A percentile compares a stretch with the other conserved stretches of the same genome.
Conservation (phyloP, 2,797 vertebrate species). For the Labroides dimidiatus region DNA sequence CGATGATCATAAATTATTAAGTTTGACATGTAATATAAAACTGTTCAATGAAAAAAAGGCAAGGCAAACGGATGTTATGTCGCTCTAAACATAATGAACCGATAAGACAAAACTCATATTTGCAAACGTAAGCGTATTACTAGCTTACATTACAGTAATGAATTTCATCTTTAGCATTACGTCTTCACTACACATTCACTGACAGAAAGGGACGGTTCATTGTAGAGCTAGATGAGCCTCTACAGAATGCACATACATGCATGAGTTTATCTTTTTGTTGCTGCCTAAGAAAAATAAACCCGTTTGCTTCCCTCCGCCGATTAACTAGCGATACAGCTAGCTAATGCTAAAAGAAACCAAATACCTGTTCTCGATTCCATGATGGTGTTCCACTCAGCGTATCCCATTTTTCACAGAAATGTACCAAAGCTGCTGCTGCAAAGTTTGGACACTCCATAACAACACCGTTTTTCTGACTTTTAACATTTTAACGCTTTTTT, state of each 20-base stretch:
- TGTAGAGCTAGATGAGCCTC: neutral
- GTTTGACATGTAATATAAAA: too few relatives aligned
- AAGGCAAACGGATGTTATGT: too few relatives aligned
- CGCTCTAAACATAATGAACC: too few relatives aligned
- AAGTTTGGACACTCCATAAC: slow-evolving; percentile 1
- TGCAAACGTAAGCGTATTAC: too few relatives aligned
- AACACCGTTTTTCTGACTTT: neutral
- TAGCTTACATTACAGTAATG: too few relatives aligned
- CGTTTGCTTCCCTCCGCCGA: slow-evolving; percentile 7
- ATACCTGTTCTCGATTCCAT: slow-evolving; percentile 84
- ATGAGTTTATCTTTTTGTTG: slow-evolving; percentile 10
- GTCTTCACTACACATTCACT: neutral
- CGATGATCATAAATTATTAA: too few relatives aligned
- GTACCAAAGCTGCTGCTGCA: neutral
- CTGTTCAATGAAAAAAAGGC: too few relatives aligned
- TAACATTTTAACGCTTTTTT: slow-evolving; percentile 46
- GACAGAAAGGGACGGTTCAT: neutral
- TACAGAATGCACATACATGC: neutral
- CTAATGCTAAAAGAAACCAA: slow-evolving; percentile 47
- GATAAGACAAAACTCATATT: too few relatives aligned
- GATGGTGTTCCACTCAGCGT: slow-evolving; percentile 48
- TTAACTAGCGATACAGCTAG: slow-evolving; percentile 33
- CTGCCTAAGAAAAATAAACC: slow-evolving; percentile 6
- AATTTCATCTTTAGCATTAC: neutral
- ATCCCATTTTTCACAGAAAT: slow-evolving; percentile 75